phyloP scores from a whole-genome alignment of 2,797 vertebrate species.

The Enteromius argenteus region DNA sequence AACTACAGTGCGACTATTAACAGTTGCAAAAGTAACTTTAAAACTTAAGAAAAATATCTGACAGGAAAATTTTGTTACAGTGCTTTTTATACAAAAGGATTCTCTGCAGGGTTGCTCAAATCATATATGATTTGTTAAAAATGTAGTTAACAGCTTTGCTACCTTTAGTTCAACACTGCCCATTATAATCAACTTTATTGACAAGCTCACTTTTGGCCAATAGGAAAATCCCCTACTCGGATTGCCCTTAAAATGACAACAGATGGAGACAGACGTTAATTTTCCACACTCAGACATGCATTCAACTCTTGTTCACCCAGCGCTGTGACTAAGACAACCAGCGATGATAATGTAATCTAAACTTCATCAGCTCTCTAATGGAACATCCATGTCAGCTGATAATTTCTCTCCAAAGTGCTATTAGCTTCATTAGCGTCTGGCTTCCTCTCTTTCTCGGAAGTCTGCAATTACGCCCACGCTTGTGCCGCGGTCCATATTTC shows the following conservation, averaged over 20 bases:
- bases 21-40: not conserved
- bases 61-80: not conserved
- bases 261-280: not conserved
- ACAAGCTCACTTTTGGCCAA: not conserved
- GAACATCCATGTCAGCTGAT: slow-evolving; percentile 49
- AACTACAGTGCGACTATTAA: too few relatives aligned
- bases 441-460: slow-evolving; percentile 34
- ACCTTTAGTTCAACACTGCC: not conserved
- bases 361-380: slow-evolving; percentile 35
- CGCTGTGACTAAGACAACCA: slow-evolving; percentile 19
- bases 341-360: slow-evolving; percentile 20
- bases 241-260: not conserved
- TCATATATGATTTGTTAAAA: not conserved
- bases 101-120: not conserved
- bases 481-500: slow-evolving; percentile 20
- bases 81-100: not conserved
- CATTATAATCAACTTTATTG: slow-evolving; percentile 8
- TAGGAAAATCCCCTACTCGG: not conserved
- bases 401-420: slow-evolving; percentile 33
- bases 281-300: not conserved
- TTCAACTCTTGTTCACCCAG: slow-evolving; percentile 20
- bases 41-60: not conserved
- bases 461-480: slow-evolving; percentile 27
- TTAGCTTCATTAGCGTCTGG: slow-evolving; percentile 45
- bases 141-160: not conserved